Evolutionary conservation across 2,797 vertebrate genomes (phyloP).

Genomic region (Iguana delicatissima): DNA sequence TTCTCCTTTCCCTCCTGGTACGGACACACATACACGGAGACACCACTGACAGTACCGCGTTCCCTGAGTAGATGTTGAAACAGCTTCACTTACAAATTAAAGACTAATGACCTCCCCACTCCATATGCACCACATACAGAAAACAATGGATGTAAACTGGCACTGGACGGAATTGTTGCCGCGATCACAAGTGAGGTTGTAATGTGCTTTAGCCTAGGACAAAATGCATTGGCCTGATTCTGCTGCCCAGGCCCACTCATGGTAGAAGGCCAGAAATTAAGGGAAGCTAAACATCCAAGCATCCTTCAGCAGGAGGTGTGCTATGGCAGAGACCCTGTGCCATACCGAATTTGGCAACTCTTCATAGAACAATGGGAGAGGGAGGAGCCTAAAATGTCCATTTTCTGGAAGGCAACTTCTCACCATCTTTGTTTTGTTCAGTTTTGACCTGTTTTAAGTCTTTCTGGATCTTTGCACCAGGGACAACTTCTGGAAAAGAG

Average conservation of each 20-base stretch:
- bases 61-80: constrained; percentile 42
- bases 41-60: not conserved
- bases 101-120: not conserved
- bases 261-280: too few relatives aligned
- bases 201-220: too few relatives aligned
- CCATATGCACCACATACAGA: not conserved
- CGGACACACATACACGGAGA: not conserved
- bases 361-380: not conserved
- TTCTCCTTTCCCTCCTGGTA: not conserved
- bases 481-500: not conserved
- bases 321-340: not conserved
- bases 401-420: not conserved
- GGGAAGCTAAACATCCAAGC: too few relatives aligned
- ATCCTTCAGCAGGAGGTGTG: not conserved
- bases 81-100: not conserved
- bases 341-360: not conserved
- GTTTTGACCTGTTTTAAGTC: not conserved
- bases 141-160: not conserved
- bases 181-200: not conserved
- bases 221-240: too few relatives aligned
- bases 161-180: too few relatives aligned
- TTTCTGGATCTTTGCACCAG: not conserved
- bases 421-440: not conserved
- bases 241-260: too few relatives aligned
- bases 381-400: too few relatives aligned